phyloP scores from a whole-genome alignment of 2,888 invertebrate species.

The Phrixothrix hirtus region DNA sequence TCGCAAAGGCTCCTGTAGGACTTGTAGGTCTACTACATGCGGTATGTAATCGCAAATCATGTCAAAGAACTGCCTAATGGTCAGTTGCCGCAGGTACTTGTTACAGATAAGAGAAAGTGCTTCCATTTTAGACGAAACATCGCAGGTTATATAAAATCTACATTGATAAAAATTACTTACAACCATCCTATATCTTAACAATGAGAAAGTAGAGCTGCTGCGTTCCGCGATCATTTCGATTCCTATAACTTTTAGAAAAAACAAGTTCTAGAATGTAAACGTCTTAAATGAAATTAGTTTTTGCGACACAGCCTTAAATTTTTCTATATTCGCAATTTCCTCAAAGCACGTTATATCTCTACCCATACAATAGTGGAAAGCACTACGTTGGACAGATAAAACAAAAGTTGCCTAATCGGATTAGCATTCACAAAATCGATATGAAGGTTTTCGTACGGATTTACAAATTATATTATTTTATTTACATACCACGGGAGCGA shows the following conservation, averaged over 20 bases:
- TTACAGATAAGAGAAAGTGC: conserved; percentile 50
- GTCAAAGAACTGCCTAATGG: conserved; percentile 42
- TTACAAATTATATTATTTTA: too few relatives aligned
- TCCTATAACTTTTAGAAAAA: not conserved
- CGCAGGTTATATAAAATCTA: conserved; percentile 26
- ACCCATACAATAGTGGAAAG: too few relatives aligned
- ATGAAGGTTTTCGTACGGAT: too few relatives aligned
- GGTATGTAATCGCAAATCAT: conserved; percentile 39
- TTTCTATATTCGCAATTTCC: too few relatives aligned
- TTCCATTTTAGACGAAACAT: conserved; percentile 45
- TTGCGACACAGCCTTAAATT: too few relatives aligned
- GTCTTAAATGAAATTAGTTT: too few relatives aligned
- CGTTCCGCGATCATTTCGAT: not conserved
- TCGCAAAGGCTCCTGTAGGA: conserved; percentile 8
- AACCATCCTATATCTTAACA: conserved; percentile 46
- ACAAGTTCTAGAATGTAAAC: too few relatives aligned
- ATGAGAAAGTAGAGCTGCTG: conserved; percentile 45
- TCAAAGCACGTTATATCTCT: too few relatives aligned
- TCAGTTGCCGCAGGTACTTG: conserved; percentile 41
- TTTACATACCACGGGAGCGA: too few relatives aligned
- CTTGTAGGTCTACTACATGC: conserved; percentile 6
- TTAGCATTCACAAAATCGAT: too few relatives aligned
- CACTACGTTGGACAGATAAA: too few relatives aligned
- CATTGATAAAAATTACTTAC: conserved; percentile 19
- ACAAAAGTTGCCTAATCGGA: too few relatives aligned